These are phyloP conservation scores for Drosophila neoperkinsi DNA, from an alignment of 2,888 invertebrate genomes.

Conservation along the genomic window DNA sequence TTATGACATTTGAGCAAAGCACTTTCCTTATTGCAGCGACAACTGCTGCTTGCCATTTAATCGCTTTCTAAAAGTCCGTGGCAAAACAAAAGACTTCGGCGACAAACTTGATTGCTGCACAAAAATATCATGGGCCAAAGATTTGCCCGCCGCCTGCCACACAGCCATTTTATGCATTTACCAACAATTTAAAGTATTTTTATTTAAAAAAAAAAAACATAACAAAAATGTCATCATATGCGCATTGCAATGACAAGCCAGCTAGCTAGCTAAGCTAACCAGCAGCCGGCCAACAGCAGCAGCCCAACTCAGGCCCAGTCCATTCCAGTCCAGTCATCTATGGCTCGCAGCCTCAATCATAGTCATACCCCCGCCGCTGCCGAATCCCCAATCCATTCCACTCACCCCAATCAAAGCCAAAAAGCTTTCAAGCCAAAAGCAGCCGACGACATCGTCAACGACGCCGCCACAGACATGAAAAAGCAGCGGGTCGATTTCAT, in stretches of 20 bases:
- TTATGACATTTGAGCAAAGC: slow-evolving; percentile 65
- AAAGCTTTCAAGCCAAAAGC: slow-evolving; percentile 71
- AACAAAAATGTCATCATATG: slow-evolving; percentile 71
- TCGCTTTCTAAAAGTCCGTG: slow-evolving; percentile 44
- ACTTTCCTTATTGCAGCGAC: slow-evolving; percentile 53
- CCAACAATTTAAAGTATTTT: slow-evolving; percentile 73
- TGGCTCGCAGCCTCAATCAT: slow-evolving; percentile 64
- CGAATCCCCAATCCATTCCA: background rate
- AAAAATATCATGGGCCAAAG: slow-evolving; percentile 60
- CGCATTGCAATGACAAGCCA: slow-evolving; percentile 69
- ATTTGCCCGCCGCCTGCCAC: slow-evolving; percentile 27
- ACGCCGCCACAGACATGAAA: slow-evolving; percentile 53
- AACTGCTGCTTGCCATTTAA: slow-evolving; percentile 43
- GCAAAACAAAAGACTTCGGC: slow-evolving; percentile 54
- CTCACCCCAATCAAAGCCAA: slow-evolving; percentile 60
- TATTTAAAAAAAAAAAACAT: slow-evolving; percentile 30
- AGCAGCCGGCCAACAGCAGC: slow-evolving; percentile 41
- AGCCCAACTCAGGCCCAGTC: slow-evolving; percentile 32
- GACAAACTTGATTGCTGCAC: slow-evolving; percentile 50
- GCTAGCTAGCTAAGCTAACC: slow-evolving; percentile 32
- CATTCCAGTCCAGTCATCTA: slow-evolving; percentile 56
- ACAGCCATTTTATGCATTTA: slow-evolving; percentile 66
- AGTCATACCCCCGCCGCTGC: slow-evolving; percentile 1
- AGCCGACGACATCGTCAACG: slow-evolving; percentile 64
- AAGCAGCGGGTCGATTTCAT: slow-evolving; percentile 69